Evolutionary conservation across 2,888 invertebrate species (phyloP), one percentile per base, ranked within the genome.

Genomic region (Drosophila mimetica): DNA sequence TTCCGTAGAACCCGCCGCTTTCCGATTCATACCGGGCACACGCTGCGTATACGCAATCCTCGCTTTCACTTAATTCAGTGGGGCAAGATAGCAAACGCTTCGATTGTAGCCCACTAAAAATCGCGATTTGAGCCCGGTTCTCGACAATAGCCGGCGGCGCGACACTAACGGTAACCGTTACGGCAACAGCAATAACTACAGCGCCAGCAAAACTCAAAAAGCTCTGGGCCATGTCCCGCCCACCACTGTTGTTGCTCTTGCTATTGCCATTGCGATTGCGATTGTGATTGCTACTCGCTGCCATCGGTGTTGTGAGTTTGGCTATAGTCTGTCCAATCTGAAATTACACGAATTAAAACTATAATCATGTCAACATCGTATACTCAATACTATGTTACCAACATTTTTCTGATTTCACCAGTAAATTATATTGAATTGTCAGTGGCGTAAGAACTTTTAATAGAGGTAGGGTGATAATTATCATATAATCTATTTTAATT

Each of bases 31-130:
- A n/a, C 18, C 11, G 2, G n/a, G 11, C 13, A 5, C 46, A 60
- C 61, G n/a, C 25, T 44, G 66, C 77, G 77, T 76, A 79, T 76
- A 76, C 76, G 74, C 71, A 80, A 71, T 70, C 65, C 42, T n/a
- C 36, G 71, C 47, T 42, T 37, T 44, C 75, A 70, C 73, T 74
- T 80, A 74, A 78, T 78, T 67, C 76, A 77, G 69, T 63, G 59
- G 52, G 67, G 75, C 70, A 70, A 78, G 76, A 65, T 78, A 37
- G 63, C 67, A 61, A 71, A 9, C 70, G 48, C 16, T 67, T 67
- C 67, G 59, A 69, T 66, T 48, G 66, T 36, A 36, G 28, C 20
- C 67, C 74, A 75, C 59, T 75, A 70, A 71, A 76, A 75, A 70
- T 69, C 63, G 71, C 66, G 79, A 75, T 81, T 71, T 70, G 30